phyloP scores from a whole-genome alignment of 2,888 invertebrate species.

The Drosophila meridiana region DNA sequence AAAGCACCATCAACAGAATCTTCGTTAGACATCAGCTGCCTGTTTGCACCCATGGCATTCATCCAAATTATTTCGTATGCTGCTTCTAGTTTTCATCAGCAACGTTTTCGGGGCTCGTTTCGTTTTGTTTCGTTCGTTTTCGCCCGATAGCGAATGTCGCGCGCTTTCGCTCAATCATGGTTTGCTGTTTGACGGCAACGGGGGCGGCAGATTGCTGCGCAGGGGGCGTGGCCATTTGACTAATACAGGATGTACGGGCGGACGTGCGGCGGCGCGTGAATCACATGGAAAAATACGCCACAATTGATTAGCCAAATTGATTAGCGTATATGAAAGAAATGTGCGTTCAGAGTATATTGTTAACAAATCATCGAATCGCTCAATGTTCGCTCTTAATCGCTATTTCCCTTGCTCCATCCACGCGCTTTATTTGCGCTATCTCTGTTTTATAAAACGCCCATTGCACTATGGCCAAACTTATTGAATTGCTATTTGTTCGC shows the following conservation, averaged over 20 bases:
- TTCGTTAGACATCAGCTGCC: constrained; percentile 21
- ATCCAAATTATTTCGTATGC: constrained; percentile 28
- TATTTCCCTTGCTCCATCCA: not conserved
- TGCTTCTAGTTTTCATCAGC: not conserved
- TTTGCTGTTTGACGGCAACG: not conserved
- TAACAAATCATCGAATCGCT: not conserved
- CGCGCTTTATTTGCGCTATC: not conserved
- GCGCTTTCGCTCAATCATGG: constrained; percentile 58
- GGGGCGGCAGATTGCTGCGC: not conserved
- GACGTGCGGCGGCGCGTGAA: constrained; percentile 27
- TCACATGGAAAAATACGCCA: constrained; percentile 43
- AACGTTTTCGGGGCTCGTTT: constrained; percentile 12
- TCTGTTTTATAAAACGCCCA: not conserved
- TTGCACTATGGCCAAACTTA: not conserved
- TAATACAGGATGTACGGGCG: constrained; percentile 27
- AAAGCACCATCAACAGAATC: constrained; percentile 6
- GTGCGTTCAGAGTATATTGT: constrained; percentile 11
- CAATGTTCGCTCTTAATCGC: not conserved
- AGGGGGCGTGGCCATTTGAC: not conserved
- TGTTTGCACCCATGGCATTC: constrained; percentile 28
- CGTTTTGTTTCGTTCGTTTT: not conserved
- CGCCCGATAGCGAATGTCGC: constrained; percentile 5
- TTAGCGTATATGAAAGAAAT: constrained; percentile 35
- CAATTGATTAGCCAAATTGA: constrained; percentile 25
- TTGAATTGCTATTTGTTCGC: too few species aligned